Percentiles rank a stretch among this genome's conserved stretches.
phyloP scores from a whole-genome alignment of 2,797 vertebrate genomes.

The Mustela erminea region DNA sequence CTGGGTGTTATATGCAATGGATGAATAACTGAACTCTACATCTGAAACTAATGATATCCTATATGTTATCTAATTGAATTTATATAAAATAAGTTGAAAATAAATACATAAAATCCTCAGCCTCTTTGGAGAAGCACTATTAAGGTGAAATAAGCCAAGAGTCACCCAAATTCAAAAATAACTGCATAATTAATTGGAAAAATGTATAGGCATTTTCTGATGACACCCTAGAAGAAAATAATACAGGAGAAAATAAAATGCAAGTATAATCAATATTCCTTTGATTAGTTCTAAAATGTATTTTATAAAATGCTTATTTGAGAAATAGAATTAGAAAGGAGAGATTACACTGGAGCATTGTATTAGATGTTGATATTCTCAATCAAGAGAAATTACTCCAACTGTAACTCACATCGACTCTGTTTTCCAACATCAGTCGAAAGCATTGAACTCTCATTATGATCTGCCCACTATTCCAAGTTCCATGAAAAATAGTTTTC shows the following conservation, averaged over 20 bases:
- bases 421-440: background rate
- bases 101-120: background rate
- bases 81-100: background rate
- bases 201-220: background rate
- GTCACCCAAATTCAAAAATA: slow-evolving; percentile 8
- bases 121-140: background rate
- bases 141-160: background rate
- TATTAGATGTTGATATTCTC: background rate
- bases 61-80: background rate
- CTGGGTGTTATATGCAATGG: background rate
- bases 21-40: background rate
- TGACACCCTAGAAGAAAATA: background rate
- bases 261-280: background rate
- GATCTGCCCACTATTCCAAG: background rate
- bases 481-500: slow-evolving; percentile 22
- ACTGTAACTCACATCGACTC: background rate
- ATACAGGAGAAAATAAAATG: background rate
- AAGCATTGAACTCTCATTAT: background rate
- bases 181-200: background rate
- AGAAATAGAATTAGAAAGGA: background rate
- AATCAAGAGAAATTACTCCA: background rate
- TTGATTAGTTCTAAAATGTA: background rate
- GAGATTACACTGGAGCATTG: background rate
- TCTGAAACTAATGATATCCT: background rate
- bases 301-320: slow-evolving; percentile 17